Conservation (phyloP, 2,888 invertebrate genomes). For the Dryobota labecula region DNA sequence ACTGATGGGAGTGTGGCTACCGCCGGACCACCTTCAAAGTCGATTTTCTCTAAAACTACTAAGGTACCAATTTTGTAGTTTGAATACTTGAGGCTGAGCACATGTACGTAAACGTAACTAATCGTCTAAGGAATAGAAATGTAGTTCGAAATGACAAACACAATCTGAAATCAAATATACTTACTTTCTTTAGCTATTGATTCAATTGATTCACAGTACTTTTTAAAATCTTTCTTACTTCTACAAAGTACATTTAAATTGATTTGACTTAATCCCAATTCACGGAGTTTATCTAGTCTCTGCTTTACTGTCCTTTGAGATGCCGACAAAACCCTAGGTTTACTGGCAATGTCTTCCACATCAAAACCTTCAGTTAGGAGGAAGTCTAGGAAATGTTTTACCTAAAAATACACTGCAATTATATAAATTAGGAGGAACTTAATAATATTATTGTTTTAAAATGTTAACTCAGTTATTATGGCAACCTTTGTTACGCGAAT, state of each 20-base stretch:
- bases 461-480: constrained; percentile 13
- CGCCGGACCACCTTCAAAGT: too few relatives aligned
- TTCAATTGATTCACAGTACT: constrained; percentile 82
- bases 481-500: constrained; percentile 90
- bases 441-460: background rate
- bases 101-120: too few relatives aligned
- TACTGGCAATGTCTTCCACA: constrained; percentile 88
- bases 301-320: constrained; percentile 89
- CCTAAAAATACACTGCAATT: constrained; percentile 76
- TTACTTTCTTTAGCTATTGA: constrained; percentile 60
- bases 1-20: too few relatives aligned
- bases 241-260: constrained; percentile 90
- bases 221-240: constrained; percentile 89
- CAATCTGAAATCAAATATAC: constrained; percentile 9
- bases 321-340: constrained; percentile 89
- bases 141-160: background rate
- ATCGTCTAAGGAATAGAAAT: background rate
- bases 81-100: too few relatives aligned
- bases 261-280: constrained; percentile 84
- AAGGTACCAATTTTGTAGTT: too few relatives aligned
- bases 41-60: too few relatives aligned
- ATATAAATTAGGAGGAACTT: constrained; percentile 14
- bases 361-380: constrained; percentile 88
- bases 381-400: constrained; percentile 91
- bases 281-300: constrained; percentile 87